Evolutionary conservation across 1,140 invertebrate genomes (phyloP).

Genomic region (Dinoponera quadriceps): DNA sequence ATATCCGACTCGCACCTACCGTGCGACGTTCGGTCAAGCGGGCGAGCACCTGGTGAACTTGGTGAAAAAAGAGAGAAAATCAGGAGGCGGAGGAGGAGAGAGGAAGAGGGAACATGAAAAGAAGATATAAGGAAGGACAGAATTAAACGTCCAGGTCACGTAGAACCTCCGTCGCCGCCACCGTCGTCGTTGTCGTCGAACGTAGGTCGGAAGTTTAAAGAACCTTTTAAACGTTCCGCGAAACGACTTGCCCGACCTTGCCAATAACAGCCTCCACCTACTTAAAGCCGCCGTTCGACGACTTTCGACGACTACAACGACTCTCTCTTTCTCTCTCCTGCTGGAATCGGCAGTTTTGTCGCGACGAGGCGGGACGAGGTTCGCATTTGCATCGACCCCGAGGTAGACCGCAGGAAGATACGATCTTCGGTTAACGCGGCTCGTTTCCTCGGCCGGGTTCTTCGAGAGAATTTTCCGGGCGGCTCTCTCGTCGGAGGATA

Average conservation of each 20-base stretch:
- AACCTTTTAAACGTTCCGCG: constrained; percentile 50
- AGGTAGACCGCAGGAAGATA: not conserved
- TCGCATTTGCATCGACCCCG: constrained; percentile 15
- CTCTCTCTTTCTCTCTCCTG: not conserved
- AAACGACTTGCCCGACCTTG: constrained; percentile 53
- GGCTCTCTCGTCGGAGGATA: too few relatives aligned
- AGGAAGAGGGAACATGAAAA: not conserved
- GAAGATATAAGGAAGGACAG: not conserved
- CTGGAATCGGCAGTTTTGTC: constrained; percentile 18
- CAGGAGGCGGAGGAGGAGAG: too few relatives aligned
- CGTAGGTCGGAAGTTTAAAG: constrained; percentile 47
- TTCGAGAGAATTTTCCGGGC: too few relatives aligned
- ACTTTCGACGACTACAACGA: constrained; percentile 7
- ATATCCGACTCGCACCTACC: constrained; percentile 19
- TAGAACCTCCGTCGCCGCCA: not conserved
- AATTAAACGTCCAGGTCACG: constrained; percentile 49
- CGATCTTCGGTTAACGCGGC: too few relatives aligned
- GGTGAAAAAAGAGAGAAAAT: too few relatives aligned
- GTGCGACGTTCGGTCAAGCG: not conserved
- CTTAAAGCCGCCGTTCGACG: constrained; percentile 33
- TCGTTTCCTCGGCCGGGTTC: too few relatives aligned
- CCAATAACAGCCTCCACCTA: constrained; percentile 45
- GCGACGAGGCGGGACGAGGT: not conserved
- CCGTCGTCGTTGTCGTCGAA: not conserved
- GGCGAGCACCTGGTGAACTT: not conserved